Evolutionary conservation across 2,797 vertebrate genomes (phyloP).

Genomic region (Capromys pilorides): DNA sequence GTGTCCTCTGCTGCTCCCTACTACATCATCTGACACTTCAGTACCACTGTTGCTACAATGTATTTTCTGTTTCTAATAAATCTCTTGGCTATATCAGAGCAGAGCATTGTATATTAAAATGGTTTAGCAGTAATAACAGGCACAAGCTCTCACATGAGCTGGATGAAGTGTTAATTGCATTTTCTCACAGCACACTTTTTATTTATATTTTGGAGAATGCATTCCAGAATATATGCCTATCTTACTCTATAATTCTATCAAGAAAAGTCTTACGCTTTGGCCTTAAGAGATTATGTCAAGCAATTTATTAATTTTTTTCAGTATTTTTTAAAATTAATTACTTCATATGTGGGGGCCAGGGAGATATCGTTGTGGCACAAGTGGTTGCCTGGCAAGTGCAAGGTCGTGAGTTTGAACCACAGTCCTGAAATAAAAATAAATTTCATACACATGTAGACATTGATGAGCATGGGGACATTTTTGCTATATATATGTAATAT

Average conservation of each 20-base stretch:
- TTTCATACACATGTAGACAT: background rate
- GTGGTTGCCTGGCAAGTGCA: no score
- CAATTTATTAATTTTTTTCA: background rate
- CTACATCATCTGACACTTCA: slow-evolving; percentile 47
- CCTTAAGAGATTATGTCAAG: background rate
- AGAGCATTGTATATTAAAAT: slow-evolving; percentile 54
- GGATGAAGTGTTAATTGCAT: slow-evolving; percentile 48
- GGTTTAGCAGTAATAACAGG: slow-evolving; percentile 51
- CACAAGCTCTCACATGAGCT: background rate
- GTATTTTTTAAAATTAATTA: background rate
- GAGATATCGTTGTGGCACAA: no score
- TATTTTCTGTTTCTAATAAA: slow-evolving; percentile 68
- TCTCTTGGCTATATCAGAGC: slow-evolving; percentile 33
- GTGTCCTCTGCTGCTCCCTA: background rate
- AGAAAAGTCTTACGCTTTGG: background rate
- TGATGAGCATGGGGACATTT: background rate
- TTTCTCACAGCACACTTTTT: slow-evolving; percentile 45
- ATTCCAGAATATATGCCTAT: slow-evolving; percentile 40
- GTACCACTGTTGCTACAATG: slow-evolving; percentile 19
- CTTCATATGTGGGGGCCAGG: background rate
- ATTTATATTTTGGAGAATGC: slow-evolving; percentile 3
- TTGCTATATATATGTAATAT: background rate
- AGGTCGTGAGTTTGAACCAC: no score
- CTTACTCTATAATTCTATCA: slow-evolving; percentile 4
- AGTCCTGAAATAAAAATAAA: no score